phyloP scores from a whole-genome alignment of 2,113 vertebrate species.

The Isurus oxyrinchus region DNA sequence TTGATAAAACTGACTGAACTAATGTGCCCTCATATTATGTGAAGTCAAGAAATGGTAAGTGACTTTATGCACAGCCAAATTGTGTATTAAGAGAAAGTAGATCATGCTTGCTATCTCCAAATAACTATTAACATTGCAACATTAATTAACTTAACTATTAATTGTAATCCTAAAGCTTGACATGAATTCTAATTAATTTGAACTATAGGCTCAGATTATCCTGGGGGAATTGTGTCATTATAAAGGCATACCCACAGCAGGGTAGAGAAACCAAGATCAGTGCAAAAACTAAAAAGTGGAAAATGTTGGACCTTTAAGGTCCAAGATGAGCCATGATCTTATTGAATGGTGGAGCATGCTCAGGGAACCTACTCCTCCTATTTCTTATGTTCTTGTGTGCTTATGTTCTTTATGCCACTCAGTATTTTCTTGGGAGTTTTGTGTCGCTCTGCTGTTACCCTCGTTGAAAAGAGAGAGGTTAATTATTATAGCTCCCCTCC shows the following conservation, averaged over 20 bases:
- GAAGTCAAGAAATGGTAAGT: background rate
- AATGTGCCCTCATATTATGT: background rate
- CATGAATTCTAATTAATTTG: background rate
- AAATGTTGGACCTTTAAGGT: background rate
- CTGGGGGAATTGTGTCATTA: background rate
- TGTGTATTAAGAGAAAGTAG: background rate
- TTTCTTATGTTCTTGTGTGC: too few relatives aligned
- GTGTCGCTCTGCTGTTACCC: too few relatives aligned
- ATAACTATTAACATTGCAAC: background rate
- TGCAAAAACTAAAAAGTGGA: background rate
- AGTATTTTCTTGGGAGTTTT: background rate
- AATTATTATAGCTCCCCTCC: background rate
- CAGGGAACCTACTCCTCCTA: too few relatives aligned
- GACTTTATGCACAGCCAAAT: background rate
- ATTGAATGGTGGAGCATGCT: too few relatives aligned
- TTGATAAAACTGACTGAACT: background rate
- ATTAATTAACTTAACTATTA: background rate
- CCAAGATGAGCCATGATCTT: too few relatives aligned
- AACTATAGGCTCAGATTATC: background rate
- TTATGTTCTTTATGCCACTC: too few relatives aligned
- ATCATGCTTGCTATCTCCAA: background rate
- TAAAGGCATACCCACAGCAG: background rate
- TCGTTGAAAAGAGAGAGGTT: background rate
- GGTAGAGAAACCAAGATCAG: background rate
- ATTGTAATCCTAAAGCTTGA: background rate